Evolutionary conservation across 2,113 vertebrate species (phyloP).

Genomic region (Melanostigma gelatinosum): DNA sequence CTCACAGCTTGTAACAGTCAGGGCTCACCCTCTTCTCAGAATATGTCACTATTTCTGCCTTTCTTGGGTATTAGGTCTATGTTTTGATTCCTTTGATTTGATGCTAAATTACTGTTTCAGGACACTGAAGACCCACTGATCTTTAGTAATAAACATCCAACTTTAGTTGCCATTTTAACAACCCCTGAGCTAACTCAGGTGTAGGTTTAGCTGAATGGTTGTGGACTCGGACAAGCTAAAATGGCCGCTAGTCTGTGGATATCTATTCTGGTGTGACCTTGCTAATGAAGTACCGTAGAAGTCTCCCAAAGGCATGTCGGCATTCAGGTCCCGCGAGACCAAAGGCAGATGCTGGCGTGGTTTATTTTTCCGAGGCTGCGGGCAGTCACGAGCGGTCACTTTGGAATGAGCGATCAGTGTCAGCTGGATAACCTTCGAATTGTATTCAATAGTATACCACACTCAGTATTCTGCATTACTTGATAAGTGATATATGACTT

Average conservation of each 20-base stretch:
- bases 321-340: slow-evolving; percentile 24
- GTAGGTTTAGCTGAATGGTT: not conserved
- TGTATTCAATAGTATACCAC: not conserved
- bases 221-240: not conserved
- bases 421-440: slow-evolving; percentile 35
- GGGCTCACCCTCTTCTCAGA: slow-evolving; percentile 45
- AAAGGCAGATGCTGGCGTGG: slow-evolving; percentile 8
- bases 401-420: slow-evolving; percentile 24
- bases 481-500: slow-evolving; percentile 27
- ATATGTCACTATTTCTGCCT: slow-evolving; percentile 22
- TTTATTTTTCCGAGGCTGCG: slow-evolving; percentile 26
- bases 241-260: not conserved
- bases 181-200: not conserved
- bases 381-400: slow-evolving; percentile 31
- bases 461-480: not conserved
- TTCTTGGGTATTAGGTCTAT: not conserved
- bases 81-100: slow-evolving; percentile 1
- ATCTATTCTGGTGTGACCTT: slow-evolving; percentile 27
- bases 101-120: not conserved
- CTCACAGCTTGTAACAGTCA: slow-evolving; percentile 53
- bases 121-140: not conserved
- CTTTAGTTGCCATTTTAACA: not conserved
- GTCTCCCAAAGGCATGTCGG: not conserved
- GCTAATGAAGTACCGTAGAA: slow-evolving; percentile 3
- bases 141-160: not conserved